Base-by-base conservation (phyloP, 2,113 vertebrate species). In the Amblyornis subalaris region DNA sequence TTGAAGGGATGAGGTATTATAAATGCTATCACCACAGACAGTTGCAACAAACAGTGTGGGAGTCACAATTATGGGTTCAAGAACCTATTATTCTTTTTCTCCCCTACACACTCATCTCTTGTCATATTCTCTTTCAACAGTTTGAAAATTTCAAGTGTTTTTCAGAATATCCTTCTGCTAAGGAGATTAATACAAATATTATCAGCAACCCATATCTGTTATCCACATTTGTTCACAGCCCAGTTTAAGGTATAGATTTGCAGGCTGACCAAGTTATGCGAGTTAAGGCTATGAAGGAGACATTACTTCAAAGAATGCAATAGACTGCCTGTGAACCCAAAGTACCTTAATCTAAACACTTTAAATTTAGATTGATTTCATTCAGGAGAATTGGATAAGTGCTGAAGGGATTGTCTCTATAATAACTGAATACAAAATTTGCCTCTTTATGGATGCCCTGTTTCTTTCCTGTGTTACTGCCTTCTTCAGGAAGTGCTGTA, bases 11-110 rank as follows among this genome's bases (percentile, higher is more conserved):
- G 93, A 96, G 51, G 78, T 94, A 86, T 92, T 96, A 88, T 92
- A 96, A 97, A 96, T 70, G 93, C 69, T 93, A 51, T 97, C 93
- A 93, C 71, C 94, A 90, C 91, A 97, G 95, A 93, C 92, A 97
- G 89, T 96, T 97, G 94, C 91, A 96, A 97, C 96, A 97, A 97
- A 97, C 84, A 96, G 94, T 20, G 97, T 98, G 85, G 97, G 98
- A 97, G 97, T 95, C 89, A 94, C 97, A 98, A 97, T 98, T 97
- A 97, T 35, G 95, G 96, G 97, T 97, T 98, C 97, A 97, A 95
- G 88, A 97, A 95, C 89, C 90, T 93, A 38, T 95, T 98, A 97
- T 97, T 97, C 75, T 45, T 96, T 91, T 96, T 95, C 97, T 97
- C 98, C 97, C 96, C 96, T 96, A 80, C 95, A 87, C 1, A 3